phyloP scores from a whole-genome alignment of 2,113 vertebrate species.

The Anarhynchus alexandrinus region DNA sequence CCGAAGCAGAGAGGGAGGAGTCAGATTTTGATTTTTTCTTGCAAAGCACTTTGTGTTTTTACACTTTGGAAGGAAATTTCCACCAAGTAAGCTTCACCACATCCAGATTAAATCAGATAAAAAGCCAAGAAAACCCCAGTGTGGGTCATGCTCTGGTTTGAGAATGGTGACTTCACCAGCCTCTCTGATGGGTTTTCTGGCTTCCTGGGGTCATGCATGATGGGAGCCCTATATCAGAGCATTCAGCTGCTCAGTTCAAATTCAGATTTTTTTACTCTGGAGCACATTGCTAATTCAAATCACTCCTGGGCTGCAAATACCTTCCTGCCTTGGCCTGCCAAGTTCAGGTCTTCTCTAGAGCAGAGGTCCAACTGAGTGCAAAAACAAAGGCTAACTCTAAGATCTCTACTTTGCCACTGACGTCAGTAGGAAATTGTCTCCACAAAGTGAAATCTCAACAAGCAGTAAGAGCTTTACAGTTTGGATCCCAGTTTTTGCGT shows the following conservation, averaged over 20 bases:
- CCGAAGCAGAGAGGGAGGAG: background rate
- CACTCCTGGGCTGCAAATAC: background rate
- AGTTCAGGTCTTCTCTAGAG: background rate
- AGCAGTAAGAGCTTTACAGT: background rate
- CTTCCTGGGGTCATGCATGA: accelerated
- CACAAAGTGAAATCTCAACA: background rate
- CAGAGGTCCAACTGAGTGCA: background rate
- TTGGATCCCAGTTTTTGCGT: background rate
- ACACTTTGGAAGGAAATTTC: background rate
- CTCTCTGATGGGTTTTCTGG: background rate
- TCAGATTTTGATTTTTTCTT: background rate
- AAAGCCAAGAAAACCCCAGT: background rate
- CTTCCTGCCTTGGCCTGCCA: background rate
- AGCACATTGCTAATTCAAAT: background rate
- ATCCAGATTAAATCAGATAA: background rate
- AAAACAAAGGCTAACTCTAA: background rate
- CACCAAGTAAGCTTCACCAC: background rate
- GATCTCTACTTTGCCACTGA: background rate
- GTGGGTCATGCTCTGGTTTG: background rate
- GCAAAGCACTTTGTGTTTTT: background rate
- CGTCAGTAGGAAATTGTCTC: background rate
- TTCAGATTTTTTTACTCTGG: background rate
- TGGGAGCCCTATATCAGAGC: background rate
- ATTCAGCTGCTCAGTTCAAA: background rate
- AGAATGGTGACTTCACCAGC: background rate